These are phyloP conservation scores for Drepanosiphum platanoidis DNA, from an alignment of 2,888 invertebrate genomes.

Conservation along the genomic window DNA sequence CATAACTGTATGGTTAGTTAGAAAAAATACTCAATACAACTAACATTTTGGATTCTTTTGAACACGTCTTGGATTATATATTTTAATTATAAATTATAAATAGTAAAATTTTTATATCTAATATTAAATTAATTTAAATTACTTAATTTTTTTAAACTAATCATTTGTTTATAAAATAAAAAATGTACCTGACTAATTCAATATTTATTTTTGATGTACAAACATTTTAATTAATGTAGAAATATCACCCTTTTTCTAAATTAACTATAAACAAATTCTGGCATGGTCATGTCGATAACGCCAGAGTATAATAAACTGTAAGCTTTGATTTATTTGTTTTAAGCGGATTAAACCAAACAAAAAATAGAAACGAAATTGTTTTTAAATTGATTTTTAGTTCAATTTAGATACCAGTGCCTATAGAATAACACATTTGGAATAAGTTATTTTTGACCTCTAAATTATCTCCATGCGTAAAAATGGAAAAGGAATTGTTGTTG, in stretches of 20 bases:
- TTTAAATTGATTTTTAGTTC: conserved; percentile 40
- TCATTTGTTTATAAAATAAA: not conserved
- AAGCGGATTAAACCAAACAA: conserved; percentile 25
- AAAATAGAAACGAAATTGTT: conserved; percentile 26
- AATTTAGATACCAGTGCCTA: conserved; percentile 1
- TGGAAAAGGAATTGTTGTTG: conserved; percentile 32
- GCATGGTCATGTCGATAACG: conserved; percentile 20
- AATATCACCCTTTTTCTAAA: conserved; percentile 26
- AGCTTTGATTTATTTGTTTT: conserved; percentile 49
- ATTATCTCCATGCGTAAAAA: conserved; percentile 11
- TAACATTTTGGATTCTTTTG: no score
- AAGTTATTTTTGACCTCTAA: conserved; percentile 51
- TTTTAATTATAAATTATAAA: no score
- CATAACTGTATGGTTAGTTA: no score
- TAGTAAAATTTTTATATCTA: no score
- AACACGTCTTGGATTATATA: no score
- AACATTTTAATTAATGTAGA: conserved; percentile 41
- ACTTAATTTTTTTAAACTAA: not conserved
- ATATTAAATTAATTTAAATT: not conserved
- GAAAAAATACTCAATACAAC: no score
- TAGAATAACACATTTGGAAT: conserved; percentile 20
- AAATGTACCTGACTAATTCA: not conserved
- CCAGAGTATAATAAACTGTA: not conserved
- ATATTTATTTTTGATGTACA: conserved; percentile 41
- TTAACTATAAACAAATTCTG: conserved; percentile 34